A percentile compares a stretch with the other conserved stretches of the same genome.
Conservation (phyloP, 2,797 vertebrate genomes). For the Pseudochaenichthys georgianus region DNA sequence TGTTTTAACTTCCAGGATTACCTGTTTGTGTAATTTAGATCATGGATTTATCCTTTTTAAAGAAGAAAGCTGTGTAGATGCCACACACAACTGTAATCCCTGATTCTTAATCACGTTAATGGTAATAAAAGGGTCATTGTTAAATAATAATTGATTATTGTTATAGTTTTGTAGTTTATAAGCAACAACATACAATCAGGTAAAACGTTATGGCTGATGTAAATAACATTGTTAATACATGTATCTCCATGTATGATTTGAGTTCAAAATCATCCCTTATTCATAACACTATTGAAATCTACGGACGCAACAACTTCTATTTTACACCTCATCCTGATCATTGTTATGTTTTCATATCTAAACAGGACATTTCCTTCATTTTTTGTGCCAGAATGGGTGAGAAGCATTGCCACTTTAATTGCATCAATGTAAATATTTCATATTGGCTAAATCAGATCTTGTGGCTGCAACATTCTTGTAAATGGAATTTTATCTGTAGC, state of each 20-base stretch:
- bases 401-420: conserved; percentile 94
- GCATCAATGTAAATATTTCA: conserved; percentile 96
- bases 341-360: conserved; percentile 58
- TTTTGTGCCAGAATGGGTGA: conserved; percentile 44
- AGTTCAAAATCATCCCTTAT: conserved; percentile 25
- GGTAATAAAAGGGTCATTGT: not conserved
- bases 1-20: not conserved
- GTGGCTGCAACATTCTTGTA: conserved; percentile 94
- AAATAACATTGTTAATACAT: conserved; percentile 17
- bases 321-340: not conserved
- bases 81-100: not conserved
- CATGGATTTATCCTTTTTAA: not conserved
- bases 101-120: not conserved
- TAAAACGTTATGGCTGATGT: not conserved
- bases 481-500: conserved; percentile 98
- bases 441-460: conserved; percentile 96
- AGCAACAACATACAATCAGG: not conserved
- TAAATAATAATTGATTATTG: not conserved
- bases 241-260: too few relatives aligned
- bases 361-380: conserved; percentile 56
- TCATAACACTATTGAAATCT: conserved; percentile 23
- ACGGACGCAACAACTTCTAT: conserved; percentile 19
- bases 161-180: not conserved
- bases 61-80: not conserved
- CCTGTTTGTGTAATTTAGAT: not conserved